A percentile compares a stretch with the other conserved stretches of the same genome.
phyloP scores from a whole-genome alignment of 2,797 vertebrate genomes.

The Acanthis flammea region DNA sequence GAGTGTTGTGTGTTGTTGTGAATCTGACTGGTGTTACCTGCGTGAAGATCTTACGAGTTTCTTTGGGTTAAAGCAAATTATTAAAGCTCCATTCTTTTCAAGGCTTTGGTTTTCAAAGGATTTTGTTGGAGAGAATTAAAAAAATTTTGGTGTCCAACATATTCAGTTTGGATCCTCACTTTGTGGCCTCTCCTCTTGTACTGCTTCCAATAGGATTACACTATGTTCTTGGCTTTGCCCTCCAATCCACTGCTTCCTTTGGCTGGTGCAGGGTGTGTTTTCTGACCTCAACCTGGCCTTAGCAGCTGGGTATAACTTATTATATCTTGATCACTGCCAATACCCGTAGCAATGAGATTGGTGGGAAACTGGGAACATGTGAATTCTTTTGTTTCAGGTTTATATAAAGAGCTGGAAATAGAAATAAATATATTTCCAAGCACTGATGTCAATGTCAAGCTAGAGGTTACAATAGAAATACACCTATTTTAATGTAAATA shows the following conservation, averaged over 20 bases:
- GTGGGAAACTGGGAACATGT: neutral
- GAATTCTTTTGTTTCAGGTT: neutral
- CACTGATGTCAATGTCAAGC: neutral
- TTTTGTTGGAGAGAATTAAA: rapidly evolving
- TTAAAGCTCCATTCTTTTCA: neutral
- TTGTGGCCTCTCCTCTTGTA: neutral
- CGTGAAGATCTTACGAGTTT: neutral
- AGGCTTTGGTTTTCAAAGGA: neutral
- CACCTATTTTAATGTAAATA: neutral
- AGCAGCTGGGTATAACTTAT: neutral
- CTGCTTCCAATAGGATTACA: neutral
- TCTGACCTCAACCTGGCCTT: neutral
- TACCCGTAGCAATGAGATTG: neutral
- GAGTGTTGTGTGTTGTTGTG: neutral
- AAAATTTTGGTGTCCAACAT: rapidly evolving
- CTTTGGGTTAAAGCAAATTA: neutral
- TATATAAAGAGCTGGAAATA: neutral
- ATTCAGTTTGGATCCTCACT: neutral
- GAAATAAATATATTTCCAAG: rapidly evolving
- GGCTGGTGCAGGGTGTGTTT: neutral
- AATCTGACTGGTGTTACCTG: neutral
- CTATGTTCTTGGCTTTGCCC: rapidly evolving
- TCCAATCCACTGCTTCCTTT: neutral
- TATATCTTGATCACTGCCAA: neutral
- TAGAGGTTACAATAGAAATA: neutral